Evolutionary conservation across 2,113 vertebrate species (phyloP), one percentile per base, ranked within the genome.

Genomic region (Leucopsar rothschildi): DNA sequence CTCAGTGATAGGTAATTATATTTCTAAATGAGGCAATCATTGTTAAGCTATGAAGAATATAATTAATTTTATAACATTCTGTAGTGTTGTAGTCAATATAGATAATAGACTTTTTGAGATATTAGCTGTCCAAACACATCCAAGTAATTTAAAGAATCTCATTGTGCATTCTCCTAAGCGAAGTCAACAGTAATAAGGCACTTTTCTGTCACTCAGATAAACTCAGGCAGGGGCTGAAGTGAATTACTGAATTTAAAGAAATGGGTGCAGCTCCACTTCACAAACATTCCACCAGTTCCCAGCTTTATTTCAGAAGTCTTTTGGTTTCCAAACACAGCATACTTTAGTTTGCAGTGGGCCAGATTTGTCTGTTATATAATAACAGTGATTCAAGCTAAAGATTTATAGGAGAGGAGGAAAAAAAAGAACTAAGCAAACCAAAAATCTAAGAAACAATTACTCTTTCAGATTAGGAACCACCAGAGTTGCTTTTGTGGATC

Each of bases 31-130:
- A 96, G 90, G 60, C 87, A 96, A 97, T 93, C 78, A 89, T 88
- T 96, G 82, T 92, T 97, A 93, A 93, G 85, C 92, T 94, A 65
- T 87, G 92, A 94, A 92, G 88, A 96, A 90, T 87, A 94, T 93
- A 96, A 97, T 97, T 95, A 96, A 97, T 97, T 97, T 96, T 95
- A 85, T 92, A 95, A 88, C 90, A 87, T 96, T 96, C 79, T 95
- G 59, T 75, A 90, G 49, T 90, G 61, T 88, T 94, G 82, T 52
- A 95, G 88, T 97, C 96, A 93, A 86, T 94, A 91, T 76, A 92
- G 95, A 96, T 96, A 97, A 93, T 87, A 95, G 93, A 75, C 86
- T 91, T 94, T 92, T 88, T 82, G 82, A 97, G 88, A 94, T 90
- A 96, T 88, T 92, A 96, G 86, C 95, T 96, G 90, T 95, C 92